Evolutionary conservation across 2,888 invertebrate species (phyloP).

Genomic region (Pammene aurita): DNA sequence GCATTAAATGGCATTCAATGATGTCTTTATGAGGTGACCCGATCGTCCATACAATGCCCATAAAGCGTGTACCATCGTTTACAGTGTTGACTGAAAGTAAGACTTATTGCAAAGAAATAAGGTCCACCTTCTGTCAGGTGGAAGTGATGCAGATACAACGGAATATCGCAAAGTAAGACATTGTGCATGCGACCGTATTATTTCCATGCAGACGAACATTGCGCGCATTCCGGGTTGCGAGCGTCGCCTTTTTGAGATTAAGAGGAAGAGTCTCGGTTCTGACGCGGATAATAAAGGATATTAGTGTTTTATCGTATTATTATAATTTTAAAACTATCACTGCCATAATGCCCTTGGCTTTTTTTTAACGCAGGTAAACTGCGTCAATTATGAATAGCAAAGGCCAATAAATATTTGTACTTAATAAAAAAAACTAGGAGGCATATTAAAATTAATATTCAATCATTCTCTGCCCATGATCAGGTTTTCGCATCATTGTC

Average conservation of each 20-base stretch:
- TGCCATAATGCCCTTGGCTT: too few relatives aligned
- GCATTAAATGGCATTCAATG: slow-evolving; percentile 2
- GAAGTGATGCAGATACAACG: background rate
- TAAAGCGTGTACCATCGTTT: background rate
- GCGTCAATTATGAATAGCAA: too few relatives aligned
- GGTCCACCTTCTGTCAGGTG: background rate
- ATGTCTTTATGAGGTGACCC: slow-evolving; percentile 8
- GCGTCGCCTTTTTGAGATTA: slow-evolving; percentile 35
- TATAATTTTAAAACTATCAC: too few relatives aligned
- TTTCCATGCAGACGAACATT: slow-evolving; percentile 46
- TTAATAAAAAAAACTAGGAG: too few relatives aligned
- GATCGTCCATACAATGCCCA: slow-evolving; percentile 6
- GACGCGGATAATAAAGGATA: too few relatives aligned
- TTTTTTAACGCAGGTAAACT: too few relatives aligned
- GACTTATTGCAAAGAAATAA: background rate
- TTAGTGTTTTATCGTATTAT: too few relatives aligned
- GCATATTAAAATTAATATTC: too few relatives aligned
- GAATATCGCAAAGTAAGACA: slow-evolving; percentile 45
- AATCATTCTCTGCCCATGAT: too few relatives aligned
- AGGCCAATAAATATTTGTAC: too few relatives aligned
- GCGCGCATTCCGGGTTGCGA: slow-evolving; percentile 34
- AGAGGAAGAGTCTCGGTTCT: too few relatives aligned
- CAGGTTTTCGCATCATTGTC: too few relatives aligned
- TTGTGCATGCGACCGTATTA: slow-evolving; percentile 44
- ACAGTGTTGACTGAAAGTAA: background rate